Conservation (phyloP, 1,140 invertebrate species). For the Heliconius melpomene region DNA sequence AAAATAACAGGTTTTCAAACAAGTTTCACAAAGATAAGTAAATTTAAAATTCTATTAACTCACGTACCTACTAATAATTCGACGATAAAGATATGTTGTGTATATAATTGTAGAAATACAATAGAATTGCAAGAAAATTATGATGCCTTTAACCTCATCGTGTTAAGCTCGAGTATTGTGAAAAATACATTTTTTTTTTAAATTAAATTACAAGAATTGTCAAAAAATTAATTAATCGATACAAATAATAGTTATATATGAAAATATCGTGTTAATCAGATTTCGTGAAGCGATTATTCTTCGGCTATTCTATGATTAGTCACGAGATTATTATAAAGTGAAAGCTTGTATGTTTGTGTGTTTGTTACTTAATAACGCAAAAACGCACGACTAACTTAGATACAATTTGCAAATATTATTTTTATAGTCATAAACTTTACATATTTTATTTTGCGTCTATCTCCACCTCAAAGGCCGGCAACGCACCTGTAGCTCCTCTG, state of each 20-base stretch:
- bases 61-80: conserved; percentile 1
- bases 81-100: neutral
- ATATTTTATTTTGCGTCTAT: too few species aligned
- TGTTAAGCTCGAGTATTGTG: too few species aligned
- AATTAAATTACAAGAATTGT: too few species aligned
- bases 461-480: too few species aligned
- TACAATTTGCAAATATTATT: too few species aligned
- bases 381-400: neutral
- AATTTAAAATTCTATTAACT: conserved; percentile 5
- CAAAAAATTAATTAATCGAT: too few species aligned
- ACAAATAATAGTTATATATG: too few species aligned
- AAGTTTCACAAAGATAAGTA: conserved; percentile 5
- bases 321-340: conserved; percentile 1
- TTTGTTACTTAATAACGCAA: neutral
- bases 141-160: neutral
- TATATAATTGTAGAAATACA: neutral
- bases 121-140: neutral
- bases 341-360: conserved; percentile 7
- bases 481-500: too few species aligned
- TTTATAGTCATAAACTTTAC: too few species aligned
- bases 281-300: neutral
- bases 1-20: conserved; percentile 10
- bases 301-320: neutral
- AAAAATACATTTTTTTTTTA: too few species aligned
- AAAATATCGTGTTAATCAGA: neutral